Conservation (phyloP, 2,888 invertebrate species). For the Nephrotoma flavescens region DNA sequence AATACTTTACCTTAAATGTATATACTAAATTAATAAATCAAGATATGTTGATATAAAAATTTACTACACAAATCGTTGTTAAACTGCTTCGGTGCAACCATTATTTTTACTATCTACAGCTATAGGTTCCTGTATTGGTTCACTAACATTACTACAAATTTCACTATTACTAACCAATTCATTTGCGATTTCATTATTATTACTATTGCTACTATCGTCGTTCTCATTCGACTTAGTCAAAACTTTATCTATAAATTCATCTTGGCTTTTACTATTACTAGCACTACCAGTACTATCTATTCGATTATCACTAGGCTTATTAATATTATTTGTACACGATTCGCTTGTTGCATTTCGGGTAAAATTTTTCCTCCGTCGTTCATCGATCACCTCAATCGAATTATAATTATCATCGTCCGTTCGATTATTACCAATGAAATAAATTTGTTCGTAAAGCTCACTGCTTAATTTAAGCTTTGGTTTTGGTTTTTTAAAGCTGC, state of each 20-base stretch:
- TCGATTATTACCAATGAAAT: conserved; percentile 13
- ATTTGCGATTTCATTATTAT: not conserved
- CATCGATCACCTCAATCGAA: conserved; percentile 29
- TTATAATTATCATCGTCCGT: conserved; percentile 24
- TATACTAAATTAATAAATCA: not conserved
- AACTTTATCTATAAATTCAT: not conserved
- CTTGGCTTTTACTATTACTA: not conserved
- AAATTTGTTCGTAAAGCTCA: conserved; percentile 23
- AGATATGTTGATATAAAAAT: not conserved
- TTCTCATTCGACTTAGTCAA: not conserved
- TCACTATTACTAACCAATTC: not conserved
- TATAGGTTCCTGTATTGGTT: not conserved
- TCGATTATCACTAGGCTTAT: not conserved
- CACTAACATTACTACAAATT: not conserved
- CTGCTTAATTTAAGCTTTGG: conserved; percentile 21
- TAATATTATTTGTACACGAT: not conserved
- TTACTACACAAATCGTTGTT: not conserved
- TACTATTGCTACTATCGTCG: not conserved
- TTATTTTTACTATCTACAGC: not conserved
- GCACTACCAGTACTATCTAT: not conserved
- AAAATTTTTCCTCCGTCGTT: conserved; percentile 26
- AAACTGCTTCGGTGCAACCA: not conserved
- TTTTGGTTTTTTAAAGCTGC: conserved; percentile 28
- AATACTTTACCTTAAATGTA: not conserved
- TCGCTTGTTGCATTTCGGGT: conserved; percentile 7